phyloP scores from a whole-genome alignment of 2,888 invertebrate species.

The Hyppa rectilinea region DNA sequence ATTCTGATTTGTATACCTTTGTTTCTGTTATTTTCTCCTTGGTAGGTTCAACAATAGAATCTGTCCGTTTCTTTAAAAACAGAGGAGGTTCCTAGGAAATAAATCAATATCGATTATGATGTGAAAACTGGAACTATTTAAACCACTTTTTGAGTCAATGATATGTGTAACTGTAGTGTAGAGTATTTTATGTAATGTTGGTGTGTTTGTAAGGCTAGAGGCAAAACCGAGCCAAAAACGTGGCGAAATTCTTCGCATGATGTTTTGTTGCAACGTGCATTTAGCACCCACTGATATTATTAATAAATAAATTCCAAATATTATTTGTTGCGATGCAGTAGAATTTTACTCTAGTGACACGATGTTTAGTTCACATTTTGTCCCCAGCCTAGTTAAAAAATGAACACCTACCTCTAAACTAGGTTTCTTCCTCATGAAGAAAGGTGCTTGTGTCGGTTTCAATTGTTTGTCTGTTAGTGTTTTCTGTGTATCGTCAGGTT shows the following conservation, averaged over 20 bases:
- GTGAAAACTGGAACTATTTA: neutral
- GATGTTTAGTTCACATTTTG: constrained; percentile 4
- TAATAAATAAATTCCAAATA: too few relatives aligned
- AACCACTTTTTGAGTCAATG: constrained; percentile 1
- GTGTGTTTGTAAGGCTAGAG: constrained; percentile 5
- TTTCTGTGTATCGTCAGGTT: constrained; percentile 69
- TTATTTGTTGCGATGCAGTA: neutral
- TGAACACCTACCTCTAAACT: constrained; percentile 72
- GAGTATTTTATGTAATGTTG: constrained; percentile 11
- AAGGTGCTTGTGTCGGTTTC: constrained; percentile 71
- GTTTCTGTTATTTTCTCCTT: constrained; percentile 34
- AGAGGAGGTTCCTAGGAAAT: constrained; percentile 41
- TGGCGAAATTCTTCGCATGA: neutral
- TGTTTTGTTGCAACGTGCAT: neutral
- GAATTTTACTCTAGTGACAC: neutral
- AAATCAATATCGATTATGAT: neutral
- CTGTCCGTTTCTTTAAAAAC: constrained; percentile 44
- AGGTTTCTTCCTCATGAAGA: constrained; percentile 75
- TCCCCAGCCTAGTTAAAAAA: neutral
- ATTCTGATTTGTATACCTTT: constrained; percentile 23
- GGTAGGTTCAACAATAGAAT: constrained; percentile 14
- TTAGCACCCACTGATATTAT: neutral
- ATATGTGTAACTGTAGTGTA: constrained; percentile 25
- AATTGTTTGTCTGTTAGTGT: constrained; percentile 63
- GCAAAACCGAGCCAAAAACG: constrained; percentile 13